Evolutionary conservation across 1,140 invertebrate genomes (phyloP).

Genomic region (Hermetia illucens): DNA sequence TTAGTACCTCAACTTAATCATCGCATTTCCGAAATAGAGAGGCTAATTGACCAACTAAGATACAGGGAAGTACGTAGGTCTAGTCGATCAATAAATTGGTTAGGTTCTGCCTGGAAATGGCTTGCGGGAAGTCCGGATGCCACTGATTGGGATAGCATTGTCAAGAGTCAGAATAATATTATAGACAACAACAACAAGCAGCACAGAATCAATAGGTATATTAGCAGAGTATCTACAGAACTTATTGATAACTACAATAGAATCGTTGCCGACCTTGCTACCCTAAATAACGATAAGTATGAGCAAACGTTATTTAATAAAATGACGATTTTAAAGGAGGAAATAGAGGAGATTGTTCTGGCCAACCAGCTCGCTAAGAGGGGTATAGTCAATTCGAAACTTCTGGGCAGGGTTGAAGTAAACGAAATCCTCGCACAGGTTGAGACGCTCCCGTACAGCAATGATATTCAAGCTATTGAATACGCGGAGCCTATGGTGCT

Average conservation of each 20-base stretch:
- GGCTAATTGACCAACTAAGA: too few species aligned
- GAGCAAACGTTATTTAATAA: slow-evolving; percentile 5
- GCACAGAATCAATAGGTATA: slow-evolving; percentile 3
- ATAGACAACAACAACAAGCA: slow-evolving; percentile 5
- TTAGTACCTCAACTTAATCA: too few species aligned
- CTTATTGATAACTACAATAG: too few species aligned
- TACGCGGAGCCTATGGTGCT: too few species aligned
- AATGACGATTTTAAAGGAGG: slow-evolving; percentile 1
- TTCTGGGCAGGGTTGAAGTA: slow-evolving; percentile 4
- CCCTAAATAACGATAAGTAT: background rate
- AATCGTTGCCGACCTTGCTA: too few species aligned
- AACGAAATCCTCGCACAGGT: background rate
- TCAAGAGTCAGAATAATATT: background rate
- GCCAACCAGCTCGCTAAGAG: slow-evolving; percentile 2
- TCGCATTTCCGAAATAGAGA: too few species aligned
- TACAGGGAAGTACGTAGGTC: too few species aligned
- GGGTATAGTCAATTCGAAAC: slow-evolving; percentile 4
- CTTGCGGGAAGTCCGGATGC: slow-evolving; percentile 3
- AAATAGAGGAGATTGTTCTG: slow-evolving; percentile 4
- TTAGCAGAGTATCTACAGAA: too few species aligned
- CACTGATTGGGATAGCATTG: slow-evolving; percentile 3
- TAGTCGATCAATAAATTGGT: slow-evolving; percentile 3
- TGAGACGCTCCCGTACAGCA: background rate
- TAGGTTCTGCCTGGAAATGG: slow-evolving; percentile 5
- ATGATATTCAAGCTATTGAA: too few species aligned